phyloP scores from a whole-genome alignment of 2,888 invertebrate genomes.

The Clusia tigrina region DNA sequence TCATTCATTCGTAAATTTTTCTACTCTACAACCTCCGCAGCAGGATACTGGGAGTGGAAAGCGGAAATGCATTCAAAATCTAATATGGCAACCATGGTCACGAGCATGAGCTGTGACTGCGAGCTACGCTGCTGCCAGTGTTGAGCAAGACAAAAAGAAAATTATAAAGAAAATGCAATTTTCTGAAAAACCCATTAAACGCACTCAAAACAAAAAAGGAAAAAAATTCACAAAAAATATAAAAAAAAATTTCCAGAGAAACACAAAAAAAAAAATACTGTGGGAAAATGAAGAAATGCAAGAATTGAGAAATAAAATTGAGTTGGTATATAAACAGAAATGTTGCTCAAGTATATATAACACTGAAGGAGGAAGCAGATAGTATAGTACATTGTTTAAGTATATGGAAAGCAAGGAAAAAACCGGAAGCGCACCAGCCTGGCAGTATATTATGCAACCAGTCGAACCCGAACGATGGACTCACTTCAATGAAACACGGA shows the following conservation, averaged over 20 bases:
- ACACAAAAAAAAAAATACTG: constrained; percentile 26
- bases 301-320: constrained; percentile 16
- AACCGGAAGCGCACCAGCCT: no score
- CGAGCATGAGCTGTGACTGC: constrained; percentile 44
- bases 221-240: constrained; percentile 17
- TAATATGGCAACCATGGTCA: constrained; percentile 57
- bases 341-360: neutral
- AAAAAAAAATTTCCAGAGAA: constrained; percentile 15
- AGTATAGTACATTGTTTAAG: neutral
- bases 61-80: constrained; percentile 58
- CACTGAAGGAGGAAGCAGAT: neutral
- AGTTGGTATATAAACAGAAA: constrained; percentile 10
- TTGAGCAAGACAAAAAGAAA: constrained; percentile 13
- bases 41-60: constrained; percentile 41
- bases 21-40: constrained; percentile 22
- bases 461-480: no score
- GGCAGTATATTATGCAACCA: no score
- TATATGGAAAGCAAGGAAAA: neutral
- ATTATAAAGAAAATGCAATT: constrained; percentile 53
- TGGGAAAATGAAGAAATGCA: constrained; percentile 47
- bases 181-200: constrained; percentile 60
- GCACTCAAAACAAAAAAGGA: constrained; percentile 43
- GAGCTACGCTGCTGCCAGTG: constrained; percentile 7
- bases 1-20: constrained; percentile 52
- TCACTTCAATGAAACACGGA: no score